Conservation (phyloP, 2,113 vertebrate species). For the Tetrao urogallus region DNA sequence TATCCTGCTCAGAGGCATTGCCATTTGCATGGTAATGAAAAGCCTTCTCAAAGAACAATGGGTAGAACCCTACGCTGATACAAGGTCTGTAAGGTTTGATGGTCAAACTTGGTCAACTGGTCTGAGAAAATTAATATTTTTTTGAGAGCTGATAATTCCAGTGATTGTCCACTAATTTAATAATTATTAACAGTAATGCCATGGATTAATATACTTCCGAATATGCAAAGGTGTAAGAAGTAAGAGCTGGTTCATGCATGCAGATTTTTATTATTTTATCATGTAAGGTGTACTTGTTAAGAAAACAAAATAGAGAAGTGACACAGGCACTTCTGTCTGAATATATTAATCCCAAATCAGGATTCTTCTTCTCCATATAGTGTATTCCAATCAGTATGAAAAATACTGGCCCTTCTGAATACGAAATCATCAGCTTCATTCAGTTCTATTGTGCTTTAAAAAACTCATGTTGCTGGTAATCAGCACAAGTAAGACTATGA, state of each 20-base stretch:
- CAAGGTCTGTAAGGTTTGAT: not conserved
- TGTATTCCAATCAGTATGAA: not conserved
- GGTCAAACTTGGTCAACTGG: not conserved
- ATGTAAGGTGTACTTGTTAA: not conserved
- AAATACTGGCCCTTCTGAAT: not conserved
- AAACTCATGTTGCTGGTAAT: not conserved
- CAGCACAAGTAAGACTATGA: not conserved
- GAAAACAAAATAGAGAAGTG: not conserved
- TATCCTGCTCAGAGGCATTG: not conserved
- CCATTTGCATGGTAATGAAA: conserved; percentile 38
- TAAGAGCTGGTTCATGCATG: not conserved
- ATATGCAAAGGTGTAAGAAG: not conserved
- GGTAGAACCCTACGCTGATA: not conserved
- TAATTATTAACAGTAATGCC: not conserved
- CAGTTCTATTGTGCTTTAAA: not conserved
- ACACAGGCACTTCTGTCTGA: not conserved
- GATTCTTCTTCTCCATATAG: not conserved
- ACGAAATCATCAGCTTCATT: not conserved
- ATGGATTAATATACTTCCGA: not conserved
- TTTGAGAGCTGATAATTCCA: not conserved
- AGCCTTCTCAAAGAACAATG: not conserved
- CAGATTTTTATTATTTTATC: not conserved
- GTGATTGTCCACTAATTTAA: not conserved
- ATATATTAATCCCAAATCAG: not conserved
- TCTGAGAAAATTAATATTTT: not conserved